phyloP scores from a whole-genome alignment of 2,888 invertebrate genomes.

The Tiliacea citrago region DNA sequence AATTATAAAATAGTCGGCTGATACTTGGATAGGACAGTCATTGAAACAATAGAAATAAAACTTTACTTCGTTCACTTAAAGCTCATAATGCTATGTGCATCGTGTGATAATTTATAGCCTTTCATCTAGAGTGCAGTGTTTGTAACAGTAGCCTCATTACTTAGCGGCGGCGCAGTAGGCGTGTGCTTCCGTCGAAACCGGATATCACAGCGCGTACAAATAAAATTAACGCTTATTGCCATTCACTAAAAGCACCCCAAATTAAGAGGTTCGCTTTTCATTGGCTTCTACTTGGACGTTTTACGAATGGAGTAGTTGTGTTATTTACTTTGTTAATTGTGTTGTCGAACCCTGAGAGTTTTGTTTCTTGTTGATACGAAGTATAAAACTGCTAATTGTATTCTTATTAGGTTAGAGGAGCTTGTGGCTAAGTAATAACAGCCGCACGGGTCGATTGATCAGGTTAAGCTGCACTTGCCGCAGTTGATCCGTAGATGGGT shows the following conservation, averaged over 20 bases:
- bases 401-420: no score
- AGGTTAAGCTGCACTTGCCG: no score
- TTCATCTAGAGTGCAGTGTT: slow-evolving; percentile 74
- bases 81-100: slow-evolving; percentile 66
- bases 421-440: no score
- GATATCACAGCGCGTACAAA: slow-evolving; percentile 86
- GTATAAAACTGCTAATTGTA: slow-evolving; percentile 59
- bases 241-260: slow-evolving; percentile 75
- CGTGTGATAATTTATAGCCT: slow-evolving; percentile 71
- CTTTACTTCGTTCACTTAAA: slow-evolving; percentile 61
- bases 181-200: slow-evolving; percentile 87
- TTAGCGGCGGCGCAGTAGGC: slow-evolving; percentile 84
- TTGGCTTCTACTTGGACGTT: slow-evolving; percentile 59
- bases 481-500: no score
- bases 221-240: slow-evolving; percentile 88
- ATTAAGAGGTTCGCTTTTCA: slow-evolving; percentile 73
- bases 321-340: slow-evolving; percentile 64
- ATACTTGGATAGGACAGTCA: slow-evolving; percentile 40
- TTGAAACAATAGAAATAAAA: slow-evolving; percentile 29
- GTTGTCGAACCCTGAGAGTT: slow-evolving; percentile 57
- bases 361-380: slow-evolving; percentile 63
- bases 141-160: slow-evolving; percentile 88
- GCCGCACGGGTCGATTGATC: no score
- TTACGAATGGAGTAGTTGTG: slow-evolving; percentile 61
- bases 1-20: slow-evolving; percentile 64